Percentiles rank a stretch among this genome's conserved stretches.
These are phyloP conservation scores for Biston betularia DNA, from an alignment of 2,888 invertebrate species.

Conservation along the genomic window DNA sequence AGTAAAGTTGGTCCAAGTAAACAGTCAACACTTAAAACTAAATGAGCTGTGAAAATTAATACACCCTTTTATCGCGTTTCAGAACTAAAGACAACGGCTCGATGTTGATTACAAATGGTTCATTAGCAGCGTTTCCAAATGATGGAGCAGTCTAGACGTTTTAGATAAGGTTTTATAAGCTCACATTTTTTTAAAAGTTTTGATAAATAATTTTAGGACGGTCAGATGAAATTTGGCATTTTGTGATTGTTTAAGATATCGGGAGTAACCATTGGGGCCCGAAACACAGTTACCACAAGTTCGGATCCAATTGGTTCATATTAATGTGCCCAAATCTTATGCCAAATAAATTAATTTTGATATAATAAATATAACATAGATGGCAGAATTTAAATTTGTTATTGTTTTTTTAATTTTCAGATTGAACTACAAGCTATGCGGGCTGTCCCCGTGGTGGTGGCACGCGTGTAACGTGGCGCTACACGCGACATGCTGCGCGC, in stretches of 20 bases:
- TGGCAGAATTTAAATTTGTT: too few species aligned
- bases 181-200: too few species aligned
- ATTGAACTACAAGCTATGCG: slow-evolving; percentile 90
- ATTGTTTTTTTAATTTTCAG: slow-evolving; percentile 79
- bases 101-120: slow-evolving; percentile 29
- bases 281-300: too few species aligned
- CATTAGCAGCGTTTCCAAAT: slow-evolving; percentile 13
- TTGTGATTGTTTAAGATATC: too few species aligned
- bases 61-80: slow-evolving; percentile 28
- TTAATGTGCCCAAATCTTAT: too few species aligned
- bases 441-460: slow-evolving; percentile 91
- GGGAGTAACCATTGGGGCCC: too few species aligned
- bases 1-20: slow-evolving; percentile 37
- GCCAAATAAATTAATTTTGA: too few species aligned
- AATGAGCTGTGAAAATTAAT: slow-evolving; percentile 41
- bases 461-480: slow-evolving; percentile 92
- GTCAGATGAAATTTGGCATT: too few species aligned
- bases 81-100: slow-evolving; percentile 18
- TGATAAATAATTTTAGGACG: too few species aligned
- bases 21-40: slow-evolving; percentile 38
- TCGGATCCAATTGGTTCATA: too few species aligned
- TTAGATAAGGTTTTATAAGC: not conserved
- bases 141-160: slow-evolving; percentile 19
- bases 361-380: too few species aligned
- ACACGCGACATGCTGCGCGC: slow-evolving; percentile 90